Conservation (phyloP, 2,113 vertebrate species). For the Esox niger region DNA sequence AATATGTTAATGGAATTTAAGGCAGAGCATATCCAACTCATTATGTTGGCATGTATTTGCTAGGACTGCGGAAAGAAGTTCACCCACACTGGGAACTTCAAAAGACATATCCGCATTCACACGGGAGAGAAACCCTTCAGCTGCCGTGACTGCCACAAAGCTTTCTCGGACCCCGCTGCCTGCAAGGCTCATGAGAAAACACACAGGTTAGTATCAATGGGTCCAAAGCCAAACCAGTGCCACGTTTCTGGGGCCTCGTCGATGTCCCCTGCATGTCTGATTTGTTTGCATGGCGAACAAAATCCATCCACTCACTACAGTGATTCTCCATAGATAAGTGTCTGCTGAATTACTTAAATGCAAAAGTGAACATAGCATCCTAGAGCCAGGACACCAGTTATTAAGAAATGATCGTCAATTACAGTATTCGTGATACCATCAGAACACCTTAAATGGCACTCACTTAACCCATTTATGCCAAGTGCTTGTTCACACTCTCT, state of each 20-base stretch:
- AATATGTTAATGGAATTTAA: not conserved
- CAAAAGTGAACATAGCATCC: too few relatives aligned
- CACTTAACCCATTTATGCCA: not conserved
- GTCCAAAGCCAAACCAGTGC: not conserved
- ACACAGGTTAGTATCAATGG: conserved; percentile 78
- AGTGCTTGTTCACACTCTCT: not conserved
- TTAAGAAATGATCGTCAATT: too few relatives aligned
- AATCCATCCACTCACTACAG: too few relatives aligned
- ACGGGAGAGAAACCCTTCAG: conserved; percentile 95
- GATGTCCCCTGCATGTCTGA: not conserved
- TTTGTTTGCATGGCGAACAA: too few relatives aligned
- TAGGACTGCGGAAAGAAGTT: conserved; percentile 97
- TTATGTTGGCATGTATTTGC: not conserved
- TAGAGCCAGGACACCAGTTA: too few relatives aligned
- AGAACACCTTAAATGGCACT: too few relatives aligned
- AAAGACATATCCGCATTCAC: conserved; percentile 96
- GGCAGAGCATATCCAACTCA: not conserved
- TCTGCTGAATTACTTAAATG: too few relatives aligned
- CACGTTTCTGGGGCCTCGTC: not conserved
- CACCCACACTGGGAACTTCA: conserved; percentile 96
- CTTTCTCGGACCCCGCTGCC: conserved; percentile 92
- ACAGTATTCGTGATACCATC: too few relatives aligned
- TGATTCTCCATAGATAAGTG: too few relatives aligned
- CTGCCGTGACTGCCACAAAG: conserved; percentile 92
- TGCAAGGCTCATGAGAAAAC: conserved; percentile 99